These are phyloP conservation scores for Phortica variegata DNA, from an alignment of 1,140 invertebrate species.

Conservation along the genomic window DNA sequence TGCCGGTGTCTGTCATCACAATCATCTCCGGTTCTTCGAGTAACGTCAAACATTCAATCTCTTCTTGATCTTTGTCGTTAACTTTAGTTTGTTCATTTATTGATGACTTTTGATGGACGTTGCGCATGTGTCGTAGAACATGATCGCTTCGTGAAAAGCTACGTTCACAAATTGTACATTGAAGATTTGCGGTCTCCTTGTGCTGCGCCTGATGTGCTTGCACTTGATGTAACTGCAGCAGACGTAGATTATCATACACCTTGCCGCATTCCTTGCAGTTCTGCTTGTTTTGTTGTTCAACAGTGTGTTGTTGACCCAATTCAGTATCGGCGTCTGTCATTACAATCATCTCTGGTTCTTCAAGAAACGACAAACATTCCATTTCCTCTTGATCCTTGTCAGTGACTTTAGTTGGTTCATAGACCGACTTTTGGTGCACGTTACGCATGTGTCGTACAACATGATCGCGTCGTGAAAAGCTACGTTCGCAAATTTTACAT, in stretches of 20 bases:
- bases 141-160: constrained; percentile 41
- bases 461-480: constrained; percentile 41
- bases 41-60: constrained; percentile 29
- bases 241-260: no score
- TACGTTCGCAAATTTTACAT: constrained; percentile 31
- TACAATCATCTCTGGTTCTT: constrained; percentile 12
- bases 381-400: constrained; percentile 34
- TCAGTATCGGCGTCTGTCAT: constrained; percentile 2
- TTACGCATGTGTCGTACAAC: constrained; percentile 37
- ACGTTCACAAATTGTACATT: constrained; percentile 33
- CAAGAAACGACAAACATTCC: constrained; percentile 21
- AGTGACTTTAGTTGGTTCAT: constrained; percentile 23
- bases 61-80: constrained; percentile 32
- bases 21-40: constrained; percentile 10
- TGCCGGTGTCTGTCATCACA: constrained; percentile 4
- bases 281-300: constrained; percentile 4
- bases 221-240: constrained; percentile 32
- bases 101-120: constrained; percentile 25
- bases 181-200: constrained; percentile 3
- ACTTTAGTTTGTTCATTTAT: constrained; percentile 18
- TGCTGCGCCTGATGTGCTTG: constrained; percentile 32
- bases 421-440: constrained; percentile 27
- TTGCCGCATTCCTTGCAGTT: neutral
- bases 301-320: neutral
- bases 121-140: constrained; percentile 36